phyloP scores from a whole-genome alignment of 2,888 invertebrate species.

The Macrostomum cliftonense region DNA sequence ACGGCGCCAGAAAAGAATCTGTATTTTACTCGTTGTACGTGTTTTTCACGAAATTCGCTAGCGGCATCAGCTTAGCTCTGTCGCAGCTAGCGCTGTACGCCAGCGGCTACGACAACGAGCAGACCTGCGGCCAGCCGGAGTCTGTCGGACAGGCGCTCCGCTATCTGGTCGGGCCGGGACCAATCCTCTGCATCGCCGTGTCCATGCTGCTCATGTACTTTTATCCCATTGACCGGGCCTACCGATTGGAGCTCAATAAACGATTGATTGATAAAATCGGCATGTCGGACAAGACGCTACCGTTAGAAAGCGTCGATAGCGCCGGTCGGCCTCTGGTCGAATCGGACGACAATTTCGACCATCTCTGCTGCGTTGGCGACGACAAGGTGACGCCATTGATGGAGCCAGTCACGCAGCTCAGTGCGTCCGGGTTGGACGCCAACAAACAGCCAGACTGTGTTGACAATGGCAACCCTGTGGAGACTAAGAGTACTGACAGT shows the following conservation, averaged over 20 bases:
- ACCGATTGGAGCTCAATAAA: conserved; percentile 16
- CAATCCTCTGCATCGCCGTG: conserved; percentile 19
- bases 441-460: no score
- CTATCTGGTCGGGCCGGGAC: conserved; percentile 21
- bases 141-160: conserved; percentile 22
- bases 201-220: conserved; percentile 21
- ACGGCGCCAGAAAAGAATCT: conserved; percentile 22
- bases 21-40: conserved; percentile 32
- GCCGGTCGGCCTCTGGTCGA: no score
- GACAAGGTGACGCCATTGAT: no score
- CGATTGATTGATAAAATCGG: conserved; percentile 12
- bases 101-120: conserved; percentile 22
- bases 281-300: no score
- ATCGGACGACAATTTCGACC: no score
- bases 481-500: no score
- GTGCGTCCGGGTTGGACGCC: no score
- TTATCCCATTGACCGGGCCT: conserved; percentile 23
- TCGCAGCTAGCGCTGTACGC: conserved; percentile 22
- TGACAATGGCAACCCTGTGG: no score
- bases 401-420: no score
- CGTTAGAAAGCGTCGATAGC: no score
- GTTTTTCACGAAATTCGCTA: conserved; percentile 27
- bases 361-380: no score
- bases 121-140: conserved; percentile 20
- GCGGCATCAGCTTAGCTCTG: conserved; percentile 22